Evolutionary conservation across 2,113 vertebrate species (phyloP).

Genomic region (Vimba vimba): DNA sequence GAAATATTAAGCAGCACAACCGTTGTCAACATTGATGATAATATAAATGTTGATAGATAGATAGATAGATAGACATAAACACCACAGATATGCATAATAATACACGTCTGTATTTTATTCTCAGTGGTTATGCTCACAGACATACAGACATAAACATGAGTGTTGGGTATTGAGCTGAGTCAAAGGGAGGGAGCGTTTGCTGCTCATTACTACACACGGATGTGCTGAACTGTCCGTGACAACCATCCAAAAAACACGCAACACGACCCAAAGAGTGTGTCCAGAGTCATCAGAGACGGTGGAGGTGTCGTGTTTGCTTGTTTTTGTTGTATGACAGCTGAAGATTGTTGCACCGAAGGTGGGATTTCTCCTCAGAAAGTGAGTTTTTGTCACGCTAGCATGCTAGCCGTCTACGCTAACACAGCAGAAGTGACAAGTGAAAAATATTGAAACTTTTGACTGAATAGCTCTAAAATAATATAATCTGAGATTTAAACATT

Average conservation of each 20-base stretch:
- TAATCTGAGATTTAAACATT: neutral
- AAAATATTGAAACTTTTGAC: neutral
- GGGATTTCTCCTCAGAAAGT: conserved; percentile 37
- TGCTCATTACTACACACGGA: conserved; percentile 20
- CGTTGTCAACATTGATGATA: too few species aligned
- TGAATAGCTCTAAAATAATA: neutral
- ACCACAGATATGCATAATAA: neutral
- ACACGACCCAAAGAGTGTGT: neutral
- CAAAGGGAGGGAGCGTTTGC: conserved; percentile 19
- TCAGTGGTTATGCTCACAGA: neutral
- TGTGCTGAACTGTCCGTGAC: conserved; percentile 14
- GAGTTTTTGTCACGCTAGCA: conserved; percentile 33
- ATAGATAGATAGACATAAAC: neutral
- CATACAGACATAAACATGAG: conserved; percentile 11
- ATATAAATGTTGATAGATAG: neutral
- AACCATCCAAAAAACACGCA: conserved; percentile 7
- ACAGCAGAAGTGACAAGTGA: conserved; percentile 9
- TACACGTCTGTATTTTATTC: neutral
- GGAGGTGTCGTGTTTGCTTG: neutral
- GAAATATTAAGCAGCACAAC: too few species aligned
- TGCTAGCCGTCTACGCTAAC: conserved; percentile 9
- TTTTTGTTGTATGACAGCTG: conserved; percentile 14
- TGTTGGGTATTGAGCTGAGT: neutral
- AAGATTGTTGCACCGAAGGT: neutral
- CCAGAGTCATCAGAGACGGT: neutral